These are phyloP conservation scores for Blomia tropicalis DNA, from an alignment of 2,888 invertebrate species.

Conservation along the genomic window DNA sequence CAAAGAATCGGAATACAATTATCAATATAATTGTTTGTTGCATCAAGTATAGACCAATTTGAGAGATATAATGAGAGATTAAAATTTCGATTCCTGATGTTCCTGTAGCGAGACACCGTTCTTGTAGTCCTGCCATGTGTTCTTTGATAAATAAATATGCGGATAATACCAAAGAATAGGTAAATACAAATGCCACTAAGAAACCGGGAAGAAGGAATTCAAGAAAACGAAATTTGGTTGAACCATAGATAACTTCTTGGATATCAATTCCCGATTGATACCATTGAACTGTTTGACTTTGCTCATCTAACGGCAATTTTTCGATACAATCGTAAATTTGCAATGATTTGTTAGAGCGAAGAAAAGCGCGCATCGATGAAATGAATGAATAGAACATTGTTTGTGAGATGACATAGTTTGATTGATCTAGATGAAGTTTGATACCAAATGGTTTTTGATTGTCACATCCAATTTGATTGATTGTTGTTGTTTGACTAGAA, in stretches of 20 bases:
- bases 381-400: conserved; percentile 13
- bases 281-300: background rate
- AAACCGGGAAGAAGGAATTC: background rate
- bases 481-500: conserved; percentile 2
- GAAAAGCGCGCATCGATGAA: background rate
- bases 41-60: conserved; percentile 85
- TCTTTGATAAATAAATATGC: conserved; percentile 19
- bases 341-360: background rate
- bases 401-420: conserved; percentile 17
- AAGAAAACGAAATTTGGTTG: conserved; percentile 1
- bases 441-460: background rate
- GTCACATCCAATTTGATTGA: background rate
- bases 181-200: conserved; percentile 8
- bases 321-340: background rate
- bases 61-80: conserved; percentile 79
- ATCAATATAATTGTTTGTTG: conserved; percentile 66
- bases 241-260: conserved; percentile 15
- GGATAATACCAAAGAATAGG: conserved; percentile 11
- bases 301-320: background rate
- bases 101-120: conserved; percentile 18
- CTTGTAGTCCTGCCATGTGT: conserved; percentile 17
- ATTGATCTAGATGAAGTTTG: conserved; percentile 8
- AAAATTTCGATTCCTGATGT: conserved; percentile 48
- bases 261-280: conserved; percentile 5
- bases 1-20: conserved; percentile 76